phyloP scores from a whole-genome alignment of 2,888 invertebrate genomes.

The Timema cristinae region DNA sequence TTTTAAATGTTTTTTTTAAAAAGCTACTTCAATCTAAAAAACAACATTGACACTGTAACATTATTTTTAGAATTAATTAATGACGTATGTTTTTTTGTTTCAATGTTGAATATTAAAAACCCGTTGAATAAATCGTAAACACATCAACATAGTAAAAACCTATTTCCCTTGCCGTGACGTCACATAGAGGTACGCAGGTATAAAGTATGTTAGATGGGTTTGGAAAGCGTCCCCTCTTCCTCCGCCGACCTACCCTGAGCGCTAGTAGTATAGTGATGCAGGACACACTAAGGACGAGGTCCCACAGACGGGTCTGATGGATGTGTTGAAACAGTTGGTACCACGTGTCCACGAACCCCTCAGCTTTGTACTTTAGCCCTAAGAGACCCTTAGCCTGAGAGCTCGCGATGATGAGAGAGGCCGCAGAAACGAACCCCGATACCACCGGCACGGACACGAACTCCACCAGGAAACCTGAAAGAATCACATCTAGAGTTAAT shows the following conservation, averaged over 20 bases:
- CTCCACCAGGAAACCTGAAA: conserved; percentile 64
- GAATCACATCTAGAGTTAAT: background rate
- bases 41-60: no score
- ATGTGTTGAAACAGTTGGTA: conserved; percentile 53
- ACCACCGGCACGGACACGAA: conserved; percentile 72
- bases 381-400: conserved; percentile 68
- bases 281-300: conserved; percentile 57
- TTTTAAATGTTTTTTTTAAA: no score
- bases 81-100: no score
- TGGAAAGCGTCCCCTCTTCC: background rate
- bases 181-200: no score
- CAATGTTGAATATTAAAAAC: no score
- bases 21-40: no score
- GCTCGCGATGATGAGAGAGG: conserved; percentile 68
- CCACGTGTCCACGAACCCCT: conserved; percentile 60
- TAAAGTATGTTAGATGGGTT: no score
- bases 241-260: conserved; percentile 53
- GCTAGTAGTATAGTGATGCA: conserved; percentile 58
- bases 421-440: conserved; percentile 71
- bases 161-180: no score
- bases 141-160: no score
- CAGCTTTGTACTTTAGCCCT: conserved; percentile 57
- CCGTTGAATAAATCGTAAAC: no score
- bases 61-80: no score
- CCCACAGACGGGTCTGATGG: conserved; percentile 52